Evolutionary conservation across 1,140 invertebrate species (phyloP).

Genomic region (Temnothorax nylanderi): DNA sequence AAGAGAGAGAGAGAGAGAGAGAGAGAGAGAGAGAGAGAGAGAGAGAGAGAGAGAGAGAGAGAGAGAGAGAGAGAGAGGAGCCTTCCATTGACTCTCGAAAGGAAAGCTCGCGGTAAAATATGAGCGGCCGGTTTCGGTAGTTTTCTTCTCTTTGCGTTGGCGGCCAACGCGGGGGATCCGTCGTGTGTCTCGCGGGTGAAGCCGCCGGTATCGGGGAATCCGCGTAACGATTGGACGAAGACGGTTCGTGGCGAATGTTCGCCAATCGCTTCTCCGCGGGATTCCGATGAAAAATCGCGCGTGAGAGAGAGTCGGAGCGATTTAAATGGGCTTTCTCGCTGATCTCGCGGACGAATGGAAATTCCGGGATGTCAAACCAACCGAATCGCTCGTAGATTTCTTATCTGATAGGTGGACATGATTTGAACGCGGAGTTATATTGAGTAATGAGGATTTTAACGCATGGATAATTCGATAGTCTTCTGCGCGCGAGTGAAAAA

Average conservation of each 20-base stretch:
- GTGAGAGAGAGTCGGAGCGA: background rate
- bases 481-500: background rate
- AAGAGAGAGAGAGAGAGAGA: background rate
- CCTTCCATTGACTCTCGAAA: constrained; percentile 34
- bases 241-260: constrained; percentile 1
- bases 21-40: background rate
- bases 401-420: background rate
- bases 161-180: constrained; percentile 41
- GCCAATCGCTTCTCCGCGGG: constrained; percentile 4
- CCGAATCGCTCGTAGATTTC: background rate
- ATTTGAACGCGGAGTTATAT: background rate
- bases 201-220: constrained; percentile 1
- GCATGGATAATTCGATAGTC: background rate
- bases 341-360: background rate
- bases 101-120: constrained; percentile 47
- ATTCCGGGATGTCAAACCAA: too few relatives aligned
- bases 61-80: background rate
- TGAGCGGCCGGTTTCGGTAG: constrained; percentile 45
- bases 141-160: constrained; percentile 44
- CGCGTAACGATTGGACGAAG: background rate
- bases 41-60: background rate
- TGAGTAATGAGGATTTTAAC: constrained; percentile 15
- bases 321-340: background rate
- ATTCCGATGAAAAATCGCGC: constrained; percentile 9
- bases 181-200: constrained; percentile 29